Evolutionary conservation across 2,113 vertebrate species (phyloP), one percentile per base, ranked within the genome.

Genomic region (Rissa tridactyla): DNA sequence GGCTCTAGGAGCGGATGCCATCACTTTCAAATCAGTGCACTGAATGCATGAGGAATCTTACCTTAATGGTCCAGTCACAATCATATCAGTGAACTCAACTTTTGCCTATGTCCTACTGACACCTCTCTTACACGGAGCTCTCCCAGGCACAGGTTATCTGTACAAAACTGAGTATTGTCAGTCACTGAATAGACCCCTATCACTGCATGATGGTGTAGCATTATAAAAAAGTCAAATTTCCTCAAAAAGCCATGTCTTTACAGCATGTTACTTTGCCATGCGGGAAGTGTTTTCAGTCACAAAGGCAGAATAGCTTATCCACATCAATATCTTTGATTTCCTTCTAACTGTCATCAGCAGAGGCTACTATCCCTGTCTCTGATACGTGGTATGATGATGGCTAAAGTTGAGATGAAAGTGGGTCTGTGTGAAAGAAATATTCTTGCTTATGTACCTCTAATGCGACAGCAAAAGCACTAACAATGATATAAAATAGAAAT

Each of bases 111-210:
- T 13, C 38, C 18, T 57, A 1, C 10, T 42, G 29, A 42, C 46
- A 23, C 21, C 15, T 47, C 5, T 68, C 8, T 42, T 57, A 34
- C 5, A 1, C 2, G 3, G 66, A 71, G 9, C n/a, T 83, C 76
- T 58, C 15, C 51, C 47, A 38, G 52, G 36, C 32, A 49, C 0
- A 0, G 18, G 4, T 2, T n/a, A 3, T 36, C 32, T 52, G 29
- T 38, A 20, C 23, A 54, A 26, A 86, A 7, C 42, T 21, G 9
- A 40, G 13, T 16, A 10, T 14, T 58, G 4, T 20, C 46, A 52
- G 55, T 52, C 20, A 29, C 29, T 88, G 36, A 75, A 13, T 40
- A 60, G 13, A 32, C 11, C 20, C 23, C 15, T 75, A 38, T 11
- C 26, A 11, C n/a, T 55, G 7, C 6, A 25, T 68, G 18, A 49